These are phyloP conservation scores for Apis dorsata DNA, from an alignment of 1,140 invertebrate genomes.

Conservation along the genomic window DNA sequence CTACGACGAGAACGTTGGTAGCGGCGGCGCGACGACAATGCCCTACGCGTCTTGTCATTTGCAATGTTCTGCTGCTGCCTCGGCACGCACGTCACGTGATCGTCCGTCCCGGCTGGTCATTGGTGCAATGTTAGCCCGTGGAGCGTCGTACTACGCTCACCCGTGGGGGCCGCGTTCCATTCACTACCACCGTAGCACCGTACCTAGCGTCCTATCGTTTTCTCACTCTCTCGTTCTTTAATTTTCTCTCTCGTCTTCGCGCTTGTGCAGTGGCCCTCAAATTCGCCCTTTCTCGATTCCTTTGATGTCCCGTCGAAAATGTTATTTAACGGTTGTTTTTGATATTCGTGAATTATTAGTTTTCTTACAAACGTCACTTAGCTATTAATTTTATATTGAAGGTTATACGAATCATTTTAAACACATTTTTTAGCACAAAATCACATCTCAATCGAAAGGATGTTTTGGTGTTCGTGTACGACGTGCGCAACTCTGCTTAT, in stretches of 20 bases:
- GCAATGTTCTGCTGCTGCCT: constrained; percentile 71
- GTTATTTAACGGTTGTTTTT: not conserved
- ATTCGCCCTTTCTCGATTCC: constrained; percentile 39
- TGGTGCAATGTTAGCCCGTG: constrained; percentile 60
- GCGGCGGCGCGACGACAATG: constrained; percentile 68
- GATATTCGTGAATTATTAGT: not conserved
- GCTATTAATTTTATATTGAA: too few relatives aligned
- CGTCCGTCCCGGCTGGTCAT: constrained; percentile 58
- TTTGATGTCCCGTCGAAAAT: not conserved
- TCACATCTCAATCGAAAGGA: constrained; percentile 9
- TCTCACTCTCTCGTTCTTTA: constrained; percentile 42
- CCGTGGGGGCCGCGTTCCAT: constrained; percentile 70
- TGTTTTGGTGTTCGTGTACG: constrained; percentile 36
- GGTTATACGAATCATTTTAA: not conserved
- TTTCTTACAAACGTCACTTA: not conserved
- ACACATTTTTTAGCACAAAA: not conserved
- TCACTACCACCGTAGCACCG: constrained; percentile 65
- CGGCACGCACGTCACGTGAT: constrained; percentile 71
- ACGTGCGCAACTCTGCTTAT: constrained; percentile 45
- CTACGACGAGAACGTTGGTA: constrained; percentile 32
- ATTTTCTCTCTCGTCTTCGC: constrained; percentile 40
- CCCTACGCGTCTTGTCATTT: constrained; percentile 74
- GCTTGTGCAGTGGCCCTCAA: constrained; percentile 53
- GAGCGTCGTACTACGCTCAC: constrained; percentile 66
- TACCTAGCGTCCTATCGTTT: constrained; percentile 57